Conservation (phyloP, 2,888 invertebrate species). For the Nipponacmea schrenckii region DNA sequence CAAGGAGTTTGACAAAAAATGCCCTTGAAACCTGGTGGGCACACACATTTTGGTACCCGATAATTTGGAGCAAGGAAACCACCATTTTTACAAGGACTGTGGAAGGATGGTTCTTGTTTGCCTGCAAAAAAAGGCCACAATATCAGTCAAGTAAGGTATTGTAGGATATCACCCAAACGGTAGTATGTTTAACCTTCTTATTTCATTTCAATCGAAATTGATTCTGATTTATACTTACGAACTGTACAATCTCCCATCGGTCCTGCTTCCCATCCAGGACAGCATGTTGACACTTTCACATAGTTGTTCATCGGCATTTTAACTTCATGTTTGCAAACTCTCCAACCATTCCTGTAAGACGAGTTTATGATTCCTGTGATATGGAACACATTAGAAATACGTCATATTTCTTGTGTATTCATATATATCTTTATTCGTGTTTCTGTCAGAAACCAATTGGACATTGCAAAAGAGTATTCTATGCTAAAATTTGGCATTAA, state of each 20-base stretch:
- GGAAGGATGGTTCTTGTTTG: too few relatives aligned
- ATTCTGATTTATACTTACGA: conserved; percentile 10
- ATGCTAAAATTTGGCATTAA: too few relatives aligned
- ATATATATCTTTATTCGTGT: too few relatives aligned
- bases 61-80: conserved; percentile 7
- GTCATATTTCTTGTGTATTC: too few relatives aligned
- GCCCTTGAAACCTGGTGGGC: conserved; percentile 17
- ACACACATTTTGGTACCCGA: conserved; percentile 5
- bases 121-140: neutral
- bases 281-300: conserved; percentile 15
- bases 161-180: too few relatives aligned
- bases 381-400: too few relatives aligned
- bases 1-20: conserved; percentile 6
- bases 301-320: conserved; percentile 11
- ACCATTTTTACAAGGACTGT: conserved; percentile 15
- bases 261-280: conserved; percentile 17
- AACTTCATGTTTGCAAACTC: conserved; percentile 10
- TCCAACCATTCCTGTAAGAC: conserved; percentile 11
- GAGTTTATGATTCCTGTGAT: too few relatives aligned
- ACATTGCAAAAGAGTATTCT: too few relatives aligned
- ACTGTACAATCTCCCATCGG: conserved; percentile 13
- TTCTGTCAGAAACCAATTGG: too few relatives aligned
- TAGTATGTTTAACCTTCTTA: neutral
- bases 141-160: neutral
- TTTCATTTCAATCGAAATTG: neutral